Base-by-base conservation (phyloP, 2,888 invertebrate genomes). In the Tenthredo livida region DNA sequence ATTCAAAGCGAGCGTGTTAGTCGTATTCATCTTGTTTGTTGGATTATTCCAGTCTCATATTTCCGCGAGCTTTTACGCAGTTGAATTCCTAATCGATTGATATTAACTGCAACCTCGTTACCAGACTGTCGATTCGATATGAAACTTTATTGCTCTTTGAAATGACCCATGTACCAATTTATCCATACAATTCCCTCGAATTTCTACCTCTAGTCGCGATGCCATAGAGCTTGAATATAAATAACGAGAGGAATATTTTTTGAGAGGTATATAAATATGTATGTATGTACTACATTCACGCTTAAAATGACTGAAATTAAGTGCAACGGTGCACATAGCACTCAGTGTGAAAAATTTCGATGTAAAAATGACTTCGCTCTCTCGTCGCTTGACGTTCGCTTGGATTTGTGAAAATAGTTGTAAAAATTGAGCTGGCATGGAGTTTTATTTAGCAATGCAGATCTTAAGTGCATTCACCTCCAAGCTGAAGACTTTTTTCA, bases 121-220 rank as follows among this genome's bases (percentile, higher is more conserved):
- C 9, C 43, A 1, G 15, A 54, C 50, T 54, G 17, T 77, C 77
- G 29, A 77, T 15, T 54, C 54, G 54, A 50, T 50, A 77, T 77
- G 7, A 77, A 77, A 54, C 50, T 77, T 77, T 77, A 77, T 77
- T n/a, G 77, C 77, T 29, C 17, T 33, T n/a, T 9, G 37, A 47
- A 70, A 70, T 70, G 33, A 40, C 21, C 43, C 72, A 73, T 43
- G 40, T 50, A 37, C 15, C 50, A 54, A 77, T 77, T 77, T 54
- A 29, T 70, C 17, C 29, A 47, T 50, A 77, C 54, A 54, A 33
- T 47, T 17, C 17, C 6, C 54, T 25, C n/a, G n/a, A 17, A 29
- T 67, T 67, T 67, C 37, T 43, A 43, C 43, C 43, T 17, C 12
- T 1, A 43, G 21, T 40, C 21, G 25, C 10, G 43, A 40, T 5